Evolutionary conservation across 2,797 vertebrate genomes (phyloP), one percentile per base, ranked within the genome.

Genomic region (Zenarchopterus dispar): DNA sequence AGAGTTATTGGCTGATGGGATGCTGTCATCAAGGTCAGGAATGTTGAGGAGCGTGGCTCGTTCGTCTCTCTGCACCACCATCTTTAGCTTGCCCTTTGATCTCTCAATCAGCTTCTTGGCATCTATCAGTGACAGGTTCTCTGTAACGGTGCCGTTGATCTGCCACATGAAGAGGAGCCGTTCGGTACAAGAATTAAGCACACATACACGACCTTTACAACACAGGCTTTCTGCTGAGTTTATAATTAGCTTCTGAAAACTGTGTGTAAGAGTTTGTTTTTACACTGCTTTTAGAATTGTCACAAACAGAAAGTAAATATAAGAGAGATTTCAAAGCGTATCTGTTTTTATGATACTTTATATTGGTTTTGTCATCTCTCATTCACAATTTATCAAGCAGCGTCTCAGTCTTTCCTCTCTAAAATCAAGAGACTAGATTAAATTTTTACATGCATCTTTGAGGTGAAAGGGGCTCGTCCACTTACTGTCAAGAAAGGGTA

Each of bases 131-230:
- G 97, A 99, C 91, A 99, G 95, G 84, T 99, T 99, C 93, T 99
- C 97, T 1, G 97, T 99, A 84, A 99, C 97, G 17, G 97, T 99
- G 87, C 97, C 97, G 81, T 99, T 99, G 92, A 99, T 99, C 97
- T 99, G 82, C 50, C 48, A 60, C 21, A 56, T 50, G 28, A 66
- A 48, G 41, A 62, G 41, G 23, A 60, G 64, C 9, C 13, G 70
- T 33, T 84, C 21, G 73, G 53, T n/a, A 60, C 19, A 54, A 67
- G 22, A 62, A 36, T 18, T 56, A 36, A 73, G 57, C 2, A 4
- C 23, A 46, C 6, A 62, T 23, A 62, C 16, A 22, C 54, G n/a
- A 45, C 31, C 21, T 33, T 58, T 16, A 45, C 1, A 45, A n/a
- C 21, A 67, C 0, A 49, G 3, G 31, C 4, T 50, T 60, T 63